Evolutionary conservation across 2,113 vertebrate genomes (phyloP), one percentile per base, ranked within the genome.

Genomic region (Notiomystis cincta): DNA sequence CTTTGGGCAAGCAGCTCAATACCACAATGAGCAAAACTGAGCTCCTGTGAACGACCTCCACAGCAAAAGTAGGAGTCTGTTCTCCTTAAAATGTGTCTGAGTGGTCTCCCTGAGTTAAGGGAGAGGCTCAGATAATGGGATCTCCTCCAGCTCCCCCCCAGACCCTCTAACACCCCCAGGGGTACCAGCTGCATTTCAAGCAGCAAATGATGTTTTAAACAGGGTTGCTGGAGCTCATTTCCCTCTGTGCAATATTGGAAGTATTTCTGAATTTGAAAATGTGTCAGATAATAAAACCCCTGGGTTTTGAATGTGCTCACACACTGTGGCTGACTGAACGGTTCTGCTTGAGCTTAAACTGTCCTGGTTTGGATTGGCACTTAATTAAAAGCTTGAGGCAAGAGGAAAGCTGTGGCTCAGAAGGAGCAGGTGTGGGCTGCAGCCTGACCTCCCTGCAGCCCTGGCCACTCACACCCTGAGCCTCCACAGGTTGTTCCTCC

Each of bases 341-440:
- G 17, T 33, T 58, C 54, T 70, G 60, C 51, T 42, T 14, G 50
- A 80, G 40, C 51, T 58, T 48, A 30, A 44, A 38, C 7, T 10
- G 38, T 10, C 78, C 19, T 22, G 62, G 0, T 28, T 62, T 50
- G 47, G 38, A 54, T 38, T 33, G 50, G 67, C 45, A 40, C 27
- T 5, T 33, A 2, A 27, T 20, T 23, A 45, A 85, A 66, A 70
- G 53, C 22, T 8, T 4, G 48, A 72, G 44, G 57, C 47, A 40
- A 50, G n/a, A 62, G 58, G 12, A 56, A 30, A 82, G 33, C 38
- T 21, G 31, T 11, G 35, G 25, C 8, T 64, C 13, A 16, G 6
- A 21, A n/a, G 5, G 44, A 25, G 1, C 4, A 2, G 0, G 13
- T 13, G 37, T 18, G 9, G 42, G 20, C 19, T 69, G 54, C 18